Base-by-base conservation (phyloP, 1,140 invertebrate species). In the Heliconius himera region DNA sequence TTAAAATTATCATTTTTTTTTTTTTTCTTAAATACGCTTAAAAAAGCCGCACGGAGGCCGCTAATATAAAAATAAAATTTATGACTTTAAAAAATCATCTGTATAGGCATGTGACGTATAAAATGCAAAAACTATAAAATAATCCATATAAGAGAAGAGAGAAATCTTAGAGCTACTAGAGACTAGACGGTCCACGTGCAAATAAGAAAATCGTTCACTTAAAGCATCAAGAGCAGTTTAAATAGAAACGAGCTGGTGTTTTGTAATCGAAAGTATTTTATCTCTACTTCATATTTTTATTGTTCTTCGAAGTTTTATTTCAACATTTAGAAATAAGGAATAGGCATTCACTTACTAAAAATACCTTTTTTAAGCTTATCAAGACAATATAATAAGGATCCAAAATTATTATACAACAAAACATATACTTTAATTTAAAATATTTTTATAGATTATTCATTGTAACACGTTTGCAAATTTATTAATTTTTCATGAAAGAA, bases 191-290 rank as follows among this genome's bases (percentile, higher is more conserved):
- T 66, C 26, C n/a, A 66, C 22, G 60, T 66, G 60, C 60, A 66
- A 66, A 66, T 66, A 66, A 11, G 60, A 66, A 29, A 29, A 66
- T 66, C 60, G 11, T 26, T 66, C 60, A 66, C 60, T 66, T 66
- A 29, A 26, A 29, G 60, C 60, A 29, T 11, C 26, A 66, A 66
- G 60, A 66, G 60, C 22, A 66, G 60, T 29, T 66, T 26, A 16
- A 66, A 29, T 76, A 29, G 74, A 56, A 20, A 26, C 36, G n/a
- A 70, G 22, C 33, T n/a, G 74, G n/a, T 70, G 29, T 76, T 76
- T 76, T 70, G 22, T 75, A 29, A 76, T 41, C 74, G 66, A 51
- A 38, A 66, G n/a, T 76, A 41, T 75, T 75, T 66, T 70, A 36
- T 70, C 20, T 70, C 66, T 38, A 13, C 38, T n/a, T 66, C 56